phyloP scores from a whole-genome alignment of 2,113 vertebrate genomes.

The Calypte anna region DNA sequence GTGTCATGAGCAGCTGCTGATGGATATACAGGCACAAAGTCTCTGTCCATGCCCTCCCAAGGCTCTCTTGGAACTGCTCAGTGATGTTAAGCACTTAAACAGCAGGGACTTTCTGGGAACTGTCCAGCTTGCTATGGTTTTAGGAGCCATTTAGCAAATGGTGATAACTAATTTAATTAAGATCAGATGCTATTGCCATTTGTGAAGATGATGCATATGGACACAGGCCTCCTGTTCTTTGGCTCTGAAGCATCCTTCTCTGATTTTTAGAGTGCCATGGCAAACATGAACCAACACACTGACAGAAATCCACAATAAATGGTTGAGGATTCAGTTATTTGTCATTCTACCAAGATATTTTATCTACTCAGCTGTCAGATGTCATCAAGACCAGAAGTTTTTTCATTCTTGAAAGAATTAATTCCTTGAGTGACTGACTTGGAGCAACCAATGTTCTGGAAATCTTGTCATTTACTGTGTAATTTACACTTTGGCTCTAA shows the following conservation, averaged over 20 bases:
- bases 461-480: conserved; percentile 18
- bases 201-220: conserved; percentile 49
- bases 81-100: conserved; percentile 29
- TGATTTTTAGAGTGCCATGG: conserved; percentile 19
- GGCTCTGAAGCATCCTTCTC: conserved; percentile 28
- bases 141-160: conserved; percentile 54
- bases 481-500: conserved; percentile 13
- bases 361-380: conserved; percentile 20
- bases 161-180: conserved; percentile 63
- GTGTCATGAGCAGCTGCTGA: neutral
- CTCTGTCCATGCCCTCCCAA: conserved; percentile 12
- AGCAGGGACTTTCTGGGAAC: conserved; percentile 58
- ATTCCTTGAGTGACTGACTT: conserved; percentile 6
- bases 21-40: neutral
- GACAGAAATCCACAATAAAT: conserved; percentile 1
- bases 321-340: neutral
- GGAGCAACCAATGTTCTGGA: conserved; percentile 11
- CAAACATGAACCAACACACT: neutral
- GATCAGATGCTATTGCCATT: conserved; percentile 55
- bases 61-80: conserved; percentile 36
- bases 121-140: conserved; percentile 34
- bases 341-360: conserved; percentile 19
- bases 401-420: conserved; percentile 14
- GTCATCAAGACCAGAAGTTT: neutral
- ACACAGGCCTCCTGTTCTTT: conserved; percentile 26